Evolutionary conservation across 2,888 invertebrate species (phyloP).

Genomic region (Hanleya hanleyi): DNA sequence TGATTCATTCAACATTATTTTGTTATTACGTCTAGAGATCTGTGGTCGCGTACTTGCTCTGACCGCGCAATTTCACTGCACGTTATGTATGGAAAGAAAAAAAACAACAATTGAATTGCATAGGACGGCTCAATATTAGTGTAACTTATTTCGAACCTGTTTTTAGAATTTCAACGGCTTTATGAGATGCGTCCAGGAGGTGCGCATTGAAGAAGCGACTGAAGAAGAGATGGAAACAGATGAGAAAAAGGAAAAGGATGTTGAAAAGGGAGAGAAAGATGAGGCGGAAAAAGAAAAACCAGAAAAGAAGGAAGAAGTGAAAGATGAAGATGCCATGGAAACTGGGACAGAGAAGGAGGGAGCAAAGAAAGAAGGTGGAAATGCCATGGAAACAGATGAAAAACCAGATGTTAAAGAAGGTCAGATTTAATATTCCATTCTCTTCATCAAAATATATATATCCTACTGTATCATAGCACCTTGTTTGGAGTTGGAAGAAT

Average conservation of each 20-base stretch:
- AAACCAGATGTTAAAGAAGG: conserved; percentile 18
- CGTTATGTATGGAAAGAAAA: too few relatives aligned
- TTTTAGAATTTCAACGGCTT: not conserved
- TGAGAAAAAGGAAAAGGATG: conserved; percentile 45
- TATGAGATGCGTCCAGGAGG: not conserved
- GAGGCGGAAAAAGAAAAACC: conserved; percentile 41
- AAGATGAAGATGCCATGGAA: conserved; percentile 22
- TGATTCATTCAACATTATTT: too few relatives aligned
- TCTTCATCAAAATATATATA: not conserved
- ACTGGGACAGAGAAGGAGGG: conserved; percentile 13
- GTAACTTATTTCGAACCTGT: too few relatives aligned
- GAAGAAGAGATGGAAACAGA: conserved; percentile 31
- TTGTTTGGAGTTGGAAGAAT: too few relatives aligned
- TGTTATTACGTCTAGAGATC: too few relatives aligned
- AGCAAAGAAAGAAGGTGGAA: not conserved
- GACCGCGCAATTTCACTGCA: too few relatives aligned
- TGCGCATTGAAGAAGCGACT: conserved; percentile 7
- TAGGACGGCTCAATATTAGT: not conserved
- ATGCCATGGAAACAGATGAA: conserved; percentile 14
- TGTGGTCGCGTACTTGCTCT: too few relatives aligned
- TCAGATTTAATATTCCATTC: not conserved
- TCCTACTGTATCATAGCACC: too few relatives aligned
- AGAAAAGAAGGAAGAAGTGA: conserved; percentile 31
- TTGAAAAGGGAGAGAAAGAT: conserved; percentile 39
- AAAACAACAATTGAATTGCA: not conserved